Conservation (phyloP, 2,888 invertebrate genomes). For the Ectemnius continuus region DNA sequence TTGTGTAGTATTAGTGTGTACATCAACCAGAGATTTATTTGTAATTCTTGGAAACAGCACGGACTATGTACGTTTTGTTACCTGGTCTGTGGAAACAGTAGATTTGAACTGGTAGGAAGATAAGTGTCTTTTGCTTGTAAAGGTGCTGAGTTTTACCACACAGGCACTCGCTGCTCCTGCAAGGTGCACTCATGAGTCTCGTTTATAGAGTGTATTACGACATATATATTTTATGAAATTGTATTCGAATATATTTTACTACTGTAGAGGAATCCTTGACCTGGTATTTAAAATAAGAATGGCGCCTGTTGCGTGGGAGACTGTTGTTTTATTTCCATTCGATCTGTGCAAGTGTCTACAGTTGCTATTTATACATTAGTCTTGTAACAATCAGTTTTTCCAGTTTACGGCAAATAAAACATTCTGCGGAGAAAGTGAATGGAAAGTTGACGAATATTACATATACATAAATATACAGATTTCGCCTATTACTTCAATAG, state of each 20-base stretch:
- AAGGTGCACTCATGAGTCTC: constrained; percentile 3
- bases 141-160: too few species aligned
- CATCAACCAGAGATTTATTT: background rate
- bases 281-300: constrained; percentile 13
- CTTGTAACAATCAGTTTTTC: constrained; percentile 20
- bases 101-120: too few species aligned
- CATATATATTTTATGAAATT: constrained; percentile 26
- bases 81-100: too few species aligned
- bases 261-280: constrained; percentile 8
- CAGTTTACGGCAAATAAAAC: constrained; percentile 10
- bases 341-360: constrained; percentile 31
- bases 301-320: background rate
- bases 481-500: constrained; percentile 31
- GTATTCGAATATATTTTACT: constrained; percentile 40
- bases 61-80: too few species aligned
- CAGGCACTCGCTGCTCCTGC: too few species aligned
- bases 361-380: constrained; percentile 33
- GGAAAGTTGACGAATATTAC: constrained; percentile 63
- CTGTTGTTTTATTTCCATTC: constrained; percentile 15
- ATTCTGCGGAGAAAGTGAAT: constrained; percentile 26
- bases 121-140: too few species aligned
- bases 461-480: constrained; percentile 70
- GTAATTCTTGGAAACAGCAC: too few species aligned
- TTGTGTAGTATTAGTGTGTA: background rate
- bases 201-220: background rate